These are phyloP conservation scores for Manis crassicaudata DNA, from an alignment of 2,797 vertebrate genomes.

Conservation along the genomic window DNA sequence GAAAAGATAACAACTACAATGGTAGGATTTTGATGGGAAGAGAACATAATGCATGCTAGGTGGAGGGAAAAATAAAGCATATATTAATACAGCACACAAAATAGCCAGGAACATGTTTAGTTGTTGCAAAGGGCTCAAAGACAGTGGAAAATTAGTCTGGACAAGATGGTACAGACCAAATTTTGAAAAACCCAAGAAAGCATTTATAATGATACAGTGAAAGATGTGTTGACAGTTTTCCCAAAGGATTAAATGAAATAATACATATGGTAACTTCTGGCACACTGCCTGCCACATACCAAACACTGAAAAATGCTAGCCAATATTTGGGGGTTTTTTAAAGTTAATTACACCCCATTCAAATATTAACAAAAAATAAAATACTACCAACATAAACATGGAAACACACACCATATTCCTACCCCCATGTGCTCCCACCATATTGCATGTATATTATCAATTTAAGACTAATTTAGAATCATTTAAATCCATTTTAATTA, in stretches of 20 bases:
- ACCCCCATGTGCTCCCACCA: background rate
- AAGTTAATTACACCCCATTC: background rate
- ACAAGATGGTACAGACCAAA: background rate
- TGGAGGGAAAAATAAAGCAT: background rate
- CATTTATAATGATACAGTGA: background rate
- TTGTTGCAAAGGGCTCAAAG: slow-evolving; percentile 28
- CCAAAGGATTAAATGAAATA: slow-evolving; percentile 38
- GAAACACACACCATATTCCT: background rate
- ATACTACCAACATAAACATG: slow-evolving; percentile 2
- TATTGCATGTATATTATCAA: background rate
- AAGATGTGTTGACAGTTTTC: slow-evolving; percentile 2
- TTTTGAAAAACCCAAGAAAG: background rate
- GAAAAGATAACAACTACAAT: background rate
- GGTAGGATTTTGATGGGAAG: background rate
- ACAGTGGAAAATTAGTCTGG: background rate
- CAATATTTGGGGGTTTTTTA: background rate
- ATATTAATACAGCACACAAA: background rate
- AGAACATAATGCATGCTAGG: background rate
- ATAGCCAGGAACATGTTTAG: background rate
- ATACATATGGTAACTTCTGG: slow-evolving; percentile 18
- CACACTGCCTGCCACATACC: background rate
- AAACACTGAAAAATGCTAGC: slow-evolving; percentile 10
- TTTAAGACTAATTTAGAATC: background rate
- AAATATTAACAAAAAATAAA: background rate
- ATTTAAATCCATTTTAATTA: slow-evolving; percentile 22